phyloP scores from a whole-genome alignment of 2,888 invertebrate species.

The Caenorhabditis plicata region DNA sequence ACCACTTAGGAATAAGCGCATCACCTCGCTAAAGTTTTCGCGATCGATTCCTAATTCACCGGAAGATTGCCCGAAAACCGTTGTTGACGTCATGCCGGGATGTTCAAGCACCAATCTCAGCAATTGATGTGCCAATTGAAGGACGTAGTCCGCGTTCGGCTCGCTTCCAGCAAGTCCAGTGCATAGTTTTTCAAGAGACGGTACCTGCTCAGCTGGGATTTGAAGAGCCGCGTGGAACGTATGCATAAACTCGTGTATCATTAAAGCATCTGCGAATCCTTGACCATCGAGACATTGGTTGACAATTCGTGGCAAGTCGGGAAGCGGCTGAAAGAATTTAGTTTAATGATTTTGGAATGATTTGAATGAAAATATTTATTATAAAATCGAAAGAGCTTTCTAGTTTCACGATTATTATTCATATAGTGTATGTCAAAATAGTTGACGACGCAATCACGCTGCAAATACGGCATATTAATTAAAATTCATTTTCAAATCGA shows the following conservation, averaged over 20 bases:
- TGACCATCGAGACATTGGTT: slow-evolving; percentile 81
- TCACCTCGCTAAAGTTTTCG: slow-evolving; percentile 85
- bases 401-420: no score
- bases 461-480: no score
- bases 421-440: no score
- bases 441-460: no score
- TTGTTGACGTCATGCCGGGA: slow-evolving; percentile 68
- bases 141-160: slow-evolving; percentile 8
- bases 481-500: no score
- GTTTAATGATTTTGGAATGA: background rate
- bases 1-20: slow-evolving; percentile 70
- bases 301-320: slow-evolving; percentile 76
- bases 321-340: slow-evolving; percentile 64
- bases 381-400: no score
- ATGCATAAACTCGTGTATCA: slow-evolving; percentile 96
- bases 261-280: slow-evolving; percentile 86
- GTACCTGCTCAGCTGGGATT: slow-evolving; percentile 83
- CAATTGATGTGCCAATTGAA: slow-evolving; percentile 62
- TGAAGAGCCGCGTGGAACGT: no score
- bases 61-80: slow-evolving; percentile 85
- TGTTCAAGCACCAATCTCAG: slow-evolving; percentile 67
- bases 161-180: slow-evolving; percentile 66
- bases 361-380: slow-evolving; percentile 9
- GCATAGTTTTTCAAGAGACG: slow-evolving; percentile 75
- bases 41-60: slow-evolving; percentile 82